phyloP scores from a whole-genome alignment of 1,140 invertebrate species.

The Eueides isabella region DNA sequence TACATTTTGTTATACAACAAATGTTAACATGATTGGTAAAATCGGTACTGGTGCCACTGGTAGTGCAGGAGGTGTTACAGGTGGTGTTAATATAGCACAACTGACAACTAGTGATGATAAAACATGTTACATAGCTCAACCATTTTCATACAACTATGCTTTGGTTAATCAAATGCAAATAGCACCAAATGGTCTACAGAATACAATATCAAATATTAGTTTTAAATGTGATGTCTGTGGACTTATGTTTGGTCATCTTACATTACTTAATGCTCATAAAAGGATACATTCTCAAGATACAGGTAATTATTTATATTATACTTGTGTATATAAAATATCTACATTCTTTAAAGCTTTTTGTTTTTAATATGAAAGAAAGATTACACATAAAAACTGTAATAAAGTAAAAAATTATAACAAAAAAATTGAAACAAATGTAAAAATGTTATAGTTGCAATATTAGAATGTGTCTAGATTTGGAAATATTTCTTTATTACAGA shows the following conservation, averaged over 20 bases:
- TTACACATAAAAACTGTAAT: too few relatives aligned
- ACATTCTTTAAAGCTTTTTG: neutral
- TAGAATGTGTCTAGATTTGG: neutral
- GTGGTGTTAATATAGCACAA: constrained; percentile 86
- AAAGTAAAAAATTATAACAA: too few relatives aligned
- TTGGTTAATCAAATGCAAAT: constrained; percentile 85
- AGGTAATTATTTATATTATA: constrained; percentile 52
- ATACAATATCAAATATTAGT: constrained; percentile 89
- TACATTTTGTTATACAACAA: constrained; percentile 86
- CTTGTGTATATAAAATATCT: neutral
- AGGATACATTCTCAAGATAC: constrained; percentile 87
- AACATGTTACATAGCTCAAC: constrained; percentile 87
- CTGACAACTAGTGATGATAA: constrained; percentile 84
- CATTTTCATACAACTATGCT: constrained; percentile 87
- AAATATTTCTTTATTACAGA: constrained; percentile 55
- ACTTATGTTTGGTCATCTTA: constrained; percentile 90
- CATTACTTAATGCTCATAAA: constrained; percentile 91
- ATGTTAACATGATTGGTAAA: constrained; percentile 87
- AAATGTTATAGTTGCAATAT: neutral
- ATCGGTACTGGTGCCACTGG: constrained; percentile 78
- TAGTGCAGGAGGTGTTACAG: constrained; percentile 73
- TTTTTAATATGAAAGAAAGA: neutral
- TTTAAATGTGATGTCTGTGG: constrained; percentile 94
- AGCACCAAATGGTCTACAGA: constrained; percentile 83
- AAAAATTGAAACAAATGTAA: neutral